Percentiles rank a stretch among this genome's conserved stretches.
These are phyloP conservation scores for Neocloeon triangulifer DNA, from an alignment of 1,140 invertebrate genomes.

Conservation along the genomic window DNA sequence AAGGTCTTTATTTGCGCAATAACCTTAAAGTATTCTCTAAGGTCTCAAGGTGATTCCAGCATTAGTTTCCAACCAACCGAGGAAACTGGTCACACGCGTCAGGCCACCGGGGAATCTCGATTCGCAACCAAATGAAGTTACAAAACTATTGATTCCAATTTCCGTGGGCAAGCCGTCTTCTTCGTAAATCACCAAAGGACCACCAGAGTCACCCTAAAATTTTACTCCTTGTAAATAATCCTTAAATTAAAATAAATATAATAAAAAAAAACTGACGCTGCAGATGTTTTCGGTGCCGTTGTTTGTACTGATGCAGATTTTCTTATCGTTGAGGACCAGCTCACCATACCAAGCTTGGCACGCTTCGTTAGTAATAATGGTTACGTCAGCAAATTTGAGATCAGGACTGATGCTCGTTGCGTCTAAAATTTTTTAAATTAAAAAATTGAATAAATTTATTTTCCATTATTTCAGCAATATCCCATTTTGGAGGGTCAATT, in stretches of 20 bases:
- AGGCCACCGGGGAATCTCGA: constrained; percentile 9
- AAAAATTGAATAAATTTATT: too few relatives aligned
- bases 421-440: constrained; percentile 2
- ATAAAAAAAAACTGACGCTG: too few relatives aligned
- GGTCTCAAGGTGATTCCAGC: too few relatives aligned
- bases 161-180: constrained; percentile 7
- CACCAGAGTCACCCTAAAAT: constrained; percentile 5
- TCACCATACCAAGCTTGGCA: background rate
- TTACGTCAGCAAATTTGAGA: background rate
- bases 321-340: background rate
- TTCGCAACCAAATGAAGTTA: constrained; percentile 9
- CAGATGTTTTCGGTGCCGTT: background rate
- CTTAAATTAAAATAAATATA: too few relatives aligned
- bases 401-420: background rate
- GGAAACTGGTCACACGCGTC: constrained; percentile 10
- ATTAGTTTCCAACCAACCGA: constrained; percentile 10
- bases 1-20: too few relatives aligned
- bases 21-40: too few relatives aligned
- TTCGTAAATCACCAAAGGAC: constrained; percentile 6
- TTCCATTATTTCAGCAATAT: too few relatives aligned
- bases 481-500: too few relatives aligned
- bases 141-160: constrained; percentile 10
- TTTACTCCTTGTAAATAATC: too few relatives aligned
- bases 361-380: constrained; percentile 2
- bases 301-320: background rate